Evolutionary conservation across 2,888 invertebrate genomes (phyloP).

Genomic region (Torymus aiolomorphi): DNA sequence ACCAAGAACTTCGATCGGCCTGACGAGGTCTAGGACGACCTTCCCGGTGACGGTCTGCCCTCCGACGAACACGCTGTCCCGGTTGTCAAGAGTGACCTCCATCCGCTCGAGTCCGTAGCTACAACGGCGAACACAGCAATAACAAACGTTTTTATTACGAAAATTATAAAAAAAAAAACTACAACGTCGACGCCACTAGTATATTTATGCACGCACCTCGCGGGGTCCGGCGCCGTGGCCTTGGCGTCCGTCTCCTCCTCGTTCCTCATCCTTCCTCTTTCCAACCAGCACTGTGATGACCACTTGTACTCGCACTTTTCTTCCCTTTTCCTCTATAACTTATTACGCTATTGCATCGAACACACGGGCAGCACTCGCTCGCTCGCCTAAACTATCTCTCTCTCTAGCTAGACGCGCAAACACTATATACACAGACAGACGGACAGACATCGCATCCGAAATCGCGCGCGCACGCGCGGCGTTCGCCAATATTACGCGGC

Average conservation of each 20-base stretch:
- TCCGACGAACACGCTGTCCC: slow-evolving; percentile 65
- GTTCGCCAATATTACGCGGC: slow-evolving; percentile 68
- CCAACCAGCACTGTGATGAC: too few species aligned
- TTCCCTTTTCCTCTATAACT: too few species aligned
- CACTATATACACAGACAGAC: too few species aligned
- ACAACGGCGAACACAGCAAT: slow-evolving; percentile 18
- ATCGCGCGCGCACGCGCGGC: slow-evolving; percentile 61
- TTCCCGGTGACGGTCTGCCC: slow-evolving; percentile 65
- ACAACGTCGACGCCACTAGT: too few species aligned
- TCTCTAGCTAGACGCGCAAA: too few species aligned
- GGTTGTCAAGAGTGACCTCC: slow-evolving; percentile 64
- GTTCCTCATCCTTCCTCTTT: slow-evolving; percentile 9
- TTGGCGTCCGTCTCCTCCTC: not conserved
- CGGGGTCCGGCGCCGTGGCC: slow-evolving; percentile 32
- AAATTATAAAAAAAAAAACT: too few species aligned
- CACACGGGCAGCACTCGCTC: too few species aligned
- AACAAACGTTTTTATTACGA: too few species aligned
- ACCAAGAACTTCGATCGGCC: slow-evolving; percentile 64
- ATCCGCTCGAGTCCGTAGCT: slow-evolving; percentile 65
- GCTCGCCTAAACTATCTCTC: too few species aligned
- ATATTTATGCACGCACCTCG: slow-evolving; percentile 16
- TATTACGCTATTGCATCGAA: too few species aligned
- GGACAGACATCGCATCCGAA: slow-evolving; percentile 63
- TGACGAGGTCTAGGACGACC: slow-evolving; percentile 61
- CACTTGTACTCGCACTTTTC: too few species aligned